Conservation (phyloP, 2,797 vertebrate species). For the Gastrophryne carolinensis region DNA sequence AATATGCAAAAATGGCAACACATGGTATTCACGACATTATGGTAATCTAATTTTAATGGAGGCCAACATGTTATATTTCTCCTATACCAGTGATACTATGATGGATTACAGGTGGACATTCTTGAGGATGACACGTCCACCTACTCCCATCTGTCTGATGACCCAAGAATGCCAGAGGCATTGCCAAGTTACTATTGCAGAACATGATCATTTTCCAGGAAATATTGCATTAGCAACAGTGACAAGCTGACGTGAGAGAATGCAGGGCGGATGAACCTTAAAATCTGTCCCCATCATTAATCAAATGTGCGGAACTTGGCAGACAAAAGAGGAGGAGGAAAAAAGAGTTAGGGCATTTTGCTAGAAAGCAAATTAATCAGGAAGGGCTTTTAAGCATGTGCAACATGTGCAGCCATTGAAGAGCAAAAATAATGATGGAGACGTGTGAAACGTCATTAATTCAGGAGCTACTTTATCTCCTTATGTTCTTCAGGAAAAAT, state of each 20-base stretch:
- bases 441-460: background rate
- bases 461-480: constrained; percentile 17
- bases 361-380: constrained; percentile 35
- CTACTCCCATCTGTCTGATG: constrained; percentile 48
- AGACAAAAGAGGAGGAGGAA: constrained; percentile 20
- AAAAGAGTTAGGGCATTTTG: constrained; percentile 29
- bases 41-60: constrained; percentile 45
- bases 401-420: constrained; percentile 36
- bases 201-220: constrained; percentile 39
- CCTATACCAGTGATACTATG: background rate
- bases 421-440: background rate
- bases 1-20: constrained; percentile 45
- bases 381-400: constrained; percentile 17
- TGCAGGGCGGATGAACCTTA: constrained; percentile 41
- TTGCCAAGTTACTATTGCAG: constrained; percentile 46
- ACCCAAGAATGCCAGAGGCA: constrained; percentile 44
- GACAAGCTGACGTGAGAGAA: constrained; percentile 40
- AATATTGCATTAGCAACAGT: constrained; percentile 45
- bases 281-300: constrained; percentile 49
- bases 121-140: constrained; percentile 45
- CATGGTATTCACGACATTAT: constrained; percentile 39
- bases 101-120: constrained; percentile 46
- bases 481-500: constrained; percentile 1
- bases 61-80: constrained; percentile 35
- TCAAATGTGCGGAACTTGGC: constrained; percentile 35